A percentile compares a stretch with the other conserved stretches of the same genome.
These are phyloP conservation scores for Gandaritis pyraliata DNA, from an alignment of 2,888 invertebrate genomes.

Conservation along the genomic window DNA sequence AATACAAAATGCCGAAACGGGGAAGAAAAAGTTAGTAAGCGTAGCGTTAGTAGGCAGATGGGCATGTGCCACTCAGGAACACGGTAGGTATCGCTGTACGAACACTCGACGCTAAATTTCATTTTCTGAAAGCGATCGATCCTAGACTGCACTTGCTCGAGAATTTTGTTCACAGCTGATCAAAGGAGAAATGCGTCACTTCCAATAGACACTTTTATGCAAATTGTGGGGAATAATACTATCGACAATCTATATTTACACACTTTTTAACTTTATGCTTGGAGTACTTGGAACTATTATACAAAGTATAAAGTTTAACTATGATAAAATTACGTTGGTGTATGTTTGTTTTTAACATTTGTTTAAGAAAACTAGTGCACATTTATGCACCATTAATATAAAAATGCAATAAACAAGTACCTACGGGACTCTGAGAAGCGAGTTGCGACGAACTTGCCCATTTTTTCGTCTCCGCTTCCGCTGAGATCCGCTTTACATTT, in stretches of 20 bases:
- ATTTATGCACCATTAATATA: conserved; percentile 41
- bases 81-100: conserved; percentile 31
- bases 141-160: conserved; percentile 54
- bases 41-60: conserved; percentile 24
- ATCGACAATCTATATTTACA: too few relatives aligned
- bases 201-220: conserved; percentile 1
- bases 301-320: too few relatives aligned
- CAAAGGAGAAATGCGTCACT: conserved; percentile 15
- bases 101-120: conserved; percentile 61
- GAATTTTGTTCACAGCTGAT: conserved; percentile 42
- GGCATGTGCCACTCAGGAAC: conserved; percentile 40
- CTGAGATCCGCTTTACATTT: conserved; percentile 71
- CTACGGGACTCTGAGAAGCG: conserved; percentile 39
- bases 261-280: too few relatives aligned
- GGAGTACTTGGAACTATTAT: too few relatives aligned
- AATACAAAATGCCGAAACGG: neutral
- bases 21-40: conserved; percentile 14
- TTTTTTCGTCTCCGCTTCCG: conserved; percentile 62
- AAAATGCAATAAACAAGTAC: conserved; percentile 36
- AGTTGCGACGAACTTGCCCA: conserved; percentile 46
- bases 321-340: too few relatives aligned
- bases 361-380: conserved; percentile 1
- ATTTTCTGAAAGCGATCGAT: conserved; percentile 60
- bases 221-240: too few relatives aligned
- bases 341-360: neutral